Evolutionary conservation across 1,140 invertebrate species (phyloP).

Genomic region (Acromyrmex echinatior): DNA sequence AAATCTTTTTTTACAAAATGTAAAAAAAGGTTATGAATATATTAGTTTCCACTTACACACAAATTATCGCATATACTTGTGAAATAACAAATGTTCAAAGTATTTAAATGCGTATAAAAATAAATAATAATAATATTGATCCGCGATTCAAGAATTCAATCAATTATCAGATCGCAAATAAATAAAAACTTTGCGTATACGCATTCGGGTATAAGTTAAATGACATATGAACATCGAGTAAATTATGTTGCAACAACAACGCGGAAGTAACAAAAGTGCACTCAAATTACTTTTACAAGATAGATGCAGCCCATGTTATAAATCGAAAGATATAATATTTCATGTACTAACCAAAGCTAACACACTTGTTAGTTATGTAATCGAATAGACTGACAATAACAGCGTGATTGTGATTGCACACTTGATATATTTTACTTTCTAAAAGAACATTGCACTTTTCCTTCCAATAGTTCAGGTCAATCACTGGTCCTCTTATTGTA

Average conservation of each 20-base stretch:
- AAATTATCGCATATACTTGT: neutral
- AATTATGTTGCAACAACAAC: neutral
- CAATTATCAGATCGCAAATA: neutral
- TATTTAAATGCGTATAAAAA: neutral
- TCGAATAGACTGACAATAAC: neutral
- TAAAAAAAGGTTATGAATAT: neutral
- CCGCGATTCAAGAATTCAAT: neutral
- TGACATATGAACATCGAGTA: neutral
- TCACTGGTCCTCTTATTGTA: neutral
- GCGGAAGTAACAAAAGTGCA: neutral
- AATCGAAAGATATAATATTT: neutral
- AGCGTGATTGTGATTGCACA: neutral
- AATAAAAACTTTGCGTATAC: neutral
- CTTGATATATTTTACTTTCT: constrained; percentile 43
- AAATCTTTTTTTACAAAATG: neutral
- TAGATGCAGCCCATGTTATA: neutral
- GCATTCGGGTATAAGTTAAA: neutral
- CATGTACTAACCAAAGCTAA: neutral
- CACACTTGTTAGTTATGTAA: constrained; percentile 11
- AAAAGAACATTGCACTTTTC: neutral
- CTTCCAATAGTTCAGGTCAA: neutral
- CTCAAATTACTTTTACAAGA: neutral
- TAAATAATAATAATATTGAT: neutral
- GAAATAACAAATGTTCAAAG: neutral
- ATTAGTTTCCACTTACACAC: neutral